A percentile compares a stretch with the other conserved stretches of the same genome.
phyloP scores from a whole-genome alignment of 2,797 vertebrate species.

The Myiothlypis coronata region DNA sequence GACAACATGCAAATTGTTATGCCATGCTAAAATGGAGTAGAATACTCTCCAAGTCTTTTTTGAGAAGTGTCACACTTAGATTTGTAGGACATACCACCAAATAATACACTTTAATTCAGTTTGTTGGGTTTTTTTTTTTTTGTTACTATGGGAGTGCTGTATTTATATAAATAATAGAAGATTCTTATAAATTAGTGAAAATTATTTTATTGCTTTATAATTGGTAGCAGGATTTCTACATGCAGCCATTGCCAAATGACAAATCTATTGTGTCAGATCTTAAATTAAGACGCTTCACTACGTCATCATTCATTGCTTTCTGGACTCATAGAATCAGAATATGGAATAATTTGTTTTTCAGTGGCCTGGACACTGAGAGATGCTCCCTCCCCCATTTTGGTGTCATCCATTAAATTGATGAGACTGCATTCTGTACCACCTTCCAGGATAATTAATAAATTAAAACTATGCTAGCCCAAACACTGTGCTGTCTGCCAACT shows the following conservation, averaged over 20 bases:
- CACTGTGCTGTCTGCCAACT: background rate
- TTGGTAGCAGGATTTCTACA: background rate
- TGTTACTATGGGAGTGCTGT: rapidly evolving
- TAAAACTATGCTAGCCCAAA: background rate
- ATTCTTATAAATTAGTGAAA: background rate
- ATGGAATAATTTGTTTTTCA: background rate
- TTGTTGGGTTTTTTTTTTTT: background rate
- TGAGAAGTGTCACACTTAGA: background rate
- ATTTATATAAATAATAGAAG: background rate
- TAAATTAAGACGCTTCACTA: background rate
- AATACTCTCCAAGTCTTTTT: background rate
- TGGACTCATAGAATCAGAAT: background rate
- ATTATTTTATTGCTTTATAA: background rate
- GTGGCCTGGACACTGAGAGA: background rate
- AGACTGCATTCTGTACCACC: background rate
- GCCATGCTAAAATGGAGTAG: background rate
- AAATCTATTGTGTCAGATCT: background rate
- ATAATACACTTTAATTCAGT: background rate
- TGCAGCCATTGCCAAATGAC: background rate
- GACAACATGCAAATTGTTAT: background rate
- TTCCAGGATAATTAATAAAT: background rate
- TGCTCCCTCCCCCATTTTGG: rapidly evolving
- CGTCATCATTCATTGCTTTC: background rate
- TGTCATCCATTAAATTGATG: background rate
- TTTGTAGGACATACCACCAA: background rate